Percentiles rank a stretch among this genome's conserved stretches.
Conservation (phyloP, 2,797 vertebrate genomes). For the Triplophysa bombifrons region DNA sequence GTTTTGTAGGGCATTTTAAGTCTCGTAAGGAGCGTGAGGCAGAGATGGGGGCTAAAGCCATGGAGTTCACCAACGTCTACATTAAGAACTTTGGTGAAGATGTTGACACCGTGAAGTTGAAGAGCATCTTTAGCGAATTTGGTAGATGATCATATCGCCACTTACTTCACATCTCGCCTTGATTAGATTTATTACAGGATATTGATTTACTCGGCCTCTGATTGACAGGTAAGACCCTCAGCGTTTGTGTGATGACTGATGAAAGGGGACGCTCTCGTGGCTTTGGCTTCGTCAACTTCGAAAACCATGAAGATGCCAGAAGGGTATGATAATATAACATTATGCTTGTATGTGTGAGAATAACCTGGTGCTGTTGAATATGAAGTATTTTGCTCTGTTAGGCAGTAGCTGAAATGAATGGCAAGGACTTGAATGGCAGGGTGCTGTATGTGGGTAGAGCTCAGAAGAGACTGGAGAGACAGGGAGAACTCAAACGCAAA, state of each 20-base stretch:
- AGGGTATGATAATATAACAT: conserved; percentile 78
- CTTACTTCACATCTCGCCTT: too few species aligned
- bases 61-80: conserved; percentile 97
- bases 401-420: conserved; percentile 94
- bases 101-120: conserved; percentile 82
- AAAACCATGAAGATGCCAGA: conserved; percentile 91
- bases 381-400: conserved; percentile 59
- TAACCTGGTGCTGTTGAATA: background rate
- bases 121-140: conserved; percentile 86
- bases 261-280: conserved; percentile 83
- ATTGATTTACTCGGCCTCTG: background rate
- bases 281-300: conserved; percentile 96
- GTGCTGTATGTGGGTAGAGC: conserved; percentile 89
- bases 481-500: conserved; percentile 90
- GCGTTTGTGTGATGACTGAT: conserved; percentile 95
- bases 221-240: conserved; percentile 85
- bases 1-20: conserved; percentile 97
- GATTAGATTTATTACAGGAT: background rate
- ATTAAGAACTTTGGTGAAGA: conserved; percentile 96
- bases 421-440: conserved; percentile 88
- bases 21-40: conserved; percentile 91
- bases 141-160: conserved; percentile 70
- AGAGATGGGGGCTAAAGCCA: conserved; percentile 84
- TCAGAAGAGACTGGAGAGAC: conserved; percentile 93
- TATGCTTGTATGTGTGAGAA: background rate